Base-by-base conservation (phyloP, 2,888 invertebrate species). In the Hydrotaea cyrtoneurina region DNA sequence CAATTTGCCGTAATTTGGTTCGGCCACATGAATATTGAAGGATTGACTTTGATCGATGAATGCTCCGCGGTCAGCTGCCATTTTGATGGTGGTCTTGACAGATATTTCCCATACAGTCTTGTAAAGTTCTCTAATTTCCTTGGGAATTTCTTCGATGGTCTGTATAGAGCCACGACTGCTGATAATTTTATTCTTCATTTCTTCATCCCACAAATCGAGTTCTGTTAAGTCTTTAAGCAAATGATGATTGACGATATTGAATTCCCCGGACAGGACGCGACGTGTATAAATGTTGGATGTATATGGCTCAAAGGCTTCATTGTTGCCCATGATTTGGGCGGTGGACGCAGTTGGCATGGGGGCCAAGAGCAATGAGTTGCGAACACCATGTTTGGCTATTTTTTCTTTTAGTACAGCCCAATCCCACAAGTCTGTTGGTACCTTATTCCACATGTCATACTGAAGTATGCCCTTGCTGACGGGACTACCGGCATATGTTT, bases 261-360 rank as follows among this genome's bases (percentile, higher is more conserved):
- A 99, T 93, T 99, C 98, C 0, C 99, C 99, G 2, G 98, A 98
- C 5, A 99, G 93, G 0, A 99, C 99, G 72, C 98, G 94, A 87
- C 99, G 94, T 21, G 96, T 96, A 92, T 99, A 99, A 88, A 99
- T 97, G 91, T 99, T 99, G 46, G 97, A 98, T 0, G 99, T 99
- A 92, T 99, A 99, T 0, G 99, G 98, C 92, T 99, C 99, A 90
- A 99, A 96, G 0, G 98, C 97, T 92, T 99, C 99, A 91, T 99
- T 99, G 91, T 99, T 99, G 19, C 99, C 99, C 62, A 99, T 94
- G 90, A 99, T 99, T 93, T 99, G 99, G 2, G 99, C 99, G 0
- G 99, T 99, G 0, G 99, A 98, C 10, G 99, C 99, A 5, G 99
- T 99, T 0, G 99, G 99, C 99, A 99, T 99, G 0, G 99, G 99